These are phyloP conservation scores for Phocoena sinus DNA, from an alignment of 2,113 vertebrate species.

Conservation along the genomic window DNA sequence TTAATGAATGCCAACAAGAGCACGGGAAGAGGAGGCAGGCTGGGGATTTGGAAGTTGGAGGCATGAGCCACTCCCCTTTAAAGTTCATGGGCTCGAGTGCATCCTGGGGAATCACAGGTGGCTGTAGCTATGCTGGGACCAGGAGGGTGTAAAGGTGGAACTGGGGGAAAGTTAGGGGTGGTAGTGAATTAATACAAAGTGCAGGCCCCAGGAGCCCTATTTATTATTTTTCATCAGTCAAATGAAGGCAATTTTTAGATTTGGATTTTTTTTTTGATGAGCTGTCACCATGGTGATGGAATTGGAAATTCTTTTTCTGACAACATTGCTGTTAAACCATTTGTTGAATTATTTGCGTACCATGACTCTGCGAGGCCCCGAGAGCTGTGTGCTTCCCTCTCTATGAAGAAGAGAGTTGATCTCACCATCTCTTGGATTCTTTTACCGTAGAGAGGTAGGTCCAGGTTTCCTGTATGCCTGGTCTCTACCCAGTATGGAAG, in stretches of 20 bases:
- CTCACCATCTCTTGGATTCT: not conserved
- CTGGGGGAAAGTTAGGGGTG: accelerated
- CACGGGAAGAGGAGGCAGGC: not conserved
- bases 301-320: conserved; percentile 51
- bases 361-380: not conserved
- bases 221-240: conserved; percentile 51
- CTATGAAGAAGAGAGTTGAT: not conserved
- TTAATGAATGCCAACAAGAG: not conserved
- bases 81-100: not conserved
- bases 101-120: not conserved
- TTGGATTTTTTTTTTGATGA: conserved; percentile 34
- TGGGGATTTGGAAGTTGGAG: not conserved
- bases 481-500: not conserved
- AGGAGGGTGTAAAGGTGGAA: not conserved
- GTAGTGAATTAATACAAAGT: not conserved
- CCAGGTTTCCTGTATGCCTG: not conserved
- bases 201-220: not conserved
- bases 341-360: conserved; percentile 53
- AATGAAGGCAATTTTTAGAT: conserved; percentile 60
- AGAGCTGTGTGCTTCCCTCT: not conserved
- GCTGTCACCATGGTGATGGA: conserved; percentile 64
- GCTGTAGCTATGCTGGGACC: too few relatives aligned
- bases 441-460: not conserved
- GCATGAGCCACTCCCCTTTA: not conserved
- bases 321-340: conserved; percentile 40